Conservation (phyloP, 1,140 invertebrate genomes). For the Drosophila lini region DNA sequence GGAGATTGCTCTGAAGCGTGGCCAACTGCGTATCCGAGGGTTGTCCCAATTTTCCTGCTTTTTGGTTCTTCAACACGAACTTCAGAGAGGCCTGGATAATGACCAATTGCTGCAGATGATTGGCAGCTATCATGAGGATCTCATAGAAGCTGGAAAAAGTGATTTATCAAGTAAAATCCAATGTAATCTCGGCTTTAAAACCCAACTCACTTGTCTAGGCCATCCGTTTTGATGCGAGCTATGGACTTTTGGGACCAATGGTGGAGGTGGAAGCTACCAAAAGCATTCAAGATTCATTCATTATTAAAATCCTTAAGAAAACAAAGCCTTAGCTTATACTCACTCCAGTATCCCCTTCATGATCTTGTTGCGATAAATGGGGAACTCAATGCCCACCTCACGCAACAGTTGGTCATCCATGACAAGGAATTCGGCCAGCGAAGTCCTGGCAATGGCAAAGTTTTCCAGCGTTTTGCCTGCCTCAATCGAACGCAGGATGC, state of each 20-base stretch:
- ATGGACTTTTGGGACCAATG: constrained; percentile 76
- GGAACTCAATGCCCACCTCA: constrained; percentile 80
- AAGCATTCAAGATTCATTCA: background rate
- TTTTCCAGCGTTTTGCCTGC: constrained; percentile 74
- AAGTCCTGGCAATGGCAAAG: constrained; percentile 79
- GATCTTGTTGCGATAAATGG: constrained; percentile 84
- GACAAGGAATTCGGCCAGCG: constrained; percentile 84
- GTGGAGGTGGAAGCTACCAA: constrained; percentile 73
- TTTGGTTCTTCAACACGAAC: constrained; percentile 63
- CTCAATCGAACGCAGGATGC: constrained; percentile 80
- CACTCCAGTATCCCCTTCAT: constrained; percentile 83
- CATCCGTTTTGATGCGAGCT: constrained; percentile 59
- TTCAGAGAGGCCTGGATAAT: constrained; percentile 70
- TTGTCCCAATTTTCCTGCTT: constrained; percentile 40
- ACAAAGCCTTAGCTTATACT: constrained; percentile 47
- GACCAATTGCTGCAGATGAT: constrained; percentile 79
- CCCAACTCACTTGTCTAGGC: constrained; percentile 65
- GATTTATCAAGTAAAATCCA: background rate
- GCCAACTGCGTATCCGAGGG: constrained; percentile 41
- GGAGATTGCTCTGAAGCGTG: constrained; percentile 47
- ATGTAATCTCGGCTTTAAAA: too few species aligned
- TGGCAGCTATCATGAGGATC: constrained; percentile 74
- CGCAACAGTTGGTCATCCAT: constrained; percentile 80
- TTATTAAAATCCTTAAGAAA: background rate
- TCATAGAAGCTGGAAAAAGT: constrained; percentile 70